Evolutionary conservation across 2,797 vertebrate species (phyloP).

Genomic region (Melopsittacus undulatus): DNA sequence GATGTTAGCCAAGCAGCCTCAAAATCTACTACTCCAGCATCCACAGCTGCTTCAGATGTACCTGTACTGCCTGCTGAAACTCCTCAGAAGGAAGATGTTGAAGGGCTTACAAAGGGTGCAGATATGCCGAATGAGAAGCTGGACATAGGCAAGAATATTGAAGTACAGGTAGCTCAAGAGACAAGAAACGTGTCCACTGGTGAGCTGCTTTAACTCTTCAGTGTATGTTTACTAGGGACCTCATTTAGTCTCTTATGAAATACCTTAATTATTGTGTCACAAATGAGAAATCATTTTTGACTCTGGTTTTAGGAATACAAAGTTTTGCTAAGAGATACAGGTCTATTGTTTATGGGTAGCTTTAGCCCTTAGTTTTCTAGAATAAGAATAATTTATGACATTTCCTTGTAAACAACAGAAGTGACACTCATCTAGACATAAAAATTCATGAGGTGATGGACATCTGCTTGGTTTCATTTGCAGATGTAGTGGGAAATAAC

Average conservation of each 20-base stretch:
- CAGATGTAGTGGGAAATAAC: background rate
- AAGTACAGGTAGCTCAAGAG: slow-evolving; percentile 80
- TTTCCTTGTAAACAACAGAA: background rate
- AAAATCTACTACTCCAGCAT: slow-evolving; percentile 80
- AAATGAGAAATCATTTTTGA: background rate
- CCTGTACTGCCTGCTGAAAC: slow-evolving; percentile 74
- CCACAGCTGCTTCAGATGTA: slow-evolving; percentile 76
- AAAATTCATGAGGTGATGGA: background rate
- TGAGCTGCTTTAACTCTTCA: slow-evolving; percentile 61
- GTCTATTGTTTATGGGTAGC: background rate
- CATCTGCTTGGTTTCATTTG: background rate
- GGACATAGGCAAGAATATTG: slow-evolving; percentile 83
- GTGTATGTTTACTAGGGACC: background rate
- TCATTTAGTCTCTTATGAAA: background rate
- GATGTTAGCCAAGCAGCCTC: slow-evolving; percentile 78
- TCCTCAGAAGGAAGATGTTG: slow-evolving; percentile 73
- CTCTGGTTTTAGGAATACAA: background rate
- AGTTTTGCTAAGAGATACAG: background rate
- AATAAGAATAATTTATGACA: background rate
- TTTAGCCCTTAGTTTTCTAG: background rate
- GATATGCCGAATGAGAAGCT: slow-evolving; percentile 76
- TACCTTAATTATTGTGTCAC: background rate
- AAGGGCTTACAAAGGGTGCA: slow-evolving; percentile 78
- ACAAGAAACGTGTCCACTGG: slow-evolving; percentile 86
- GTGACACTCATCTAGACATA: background rate